Evolutionary conservation across 2,888 invertebrate species (phyloP), one percentile per base, ranked within the genome.

Genomic region (Tetranychus piercei): DNA sequence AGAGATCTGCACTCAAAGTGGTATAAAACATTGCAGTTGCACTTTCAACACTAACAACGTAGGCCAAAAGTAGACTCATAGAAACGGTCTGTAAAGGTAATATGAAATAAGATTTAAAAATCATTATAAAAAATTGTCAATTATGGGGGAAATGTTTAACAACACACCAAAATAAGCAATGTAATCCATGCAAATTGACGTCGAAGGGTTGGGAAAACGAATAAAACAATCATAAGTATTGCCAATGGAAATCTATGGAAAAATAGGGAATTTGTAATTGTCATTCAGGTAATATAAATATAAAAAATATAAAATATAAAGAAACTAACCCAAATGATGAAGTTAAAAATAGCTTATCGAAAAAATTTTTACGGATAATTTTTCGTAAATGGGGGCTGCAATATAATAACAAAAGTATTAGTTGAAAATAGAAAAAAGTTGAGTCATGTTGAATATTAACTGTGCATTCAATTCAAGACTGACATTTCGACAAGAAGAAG

Each of bases 301-400:
- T 7, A 67, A n/a, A 67, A 67, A 7, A 8, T 67, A 15, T 22
- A 9, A 9, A 18, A 11, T 11, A 7, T 69, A 15, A n/a, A 15
- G 22, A 69, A 11, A 69, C 11, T 20, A 18, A 69, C 69, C 69
- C 69, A 11, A 69, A 23, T 11, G 34, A 23, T 11, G 69, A 69
- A 15, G 69, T 69, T 1, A 69, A n/a, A n/a, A 69, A 69, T 15
- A 69, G 69, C n/a, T 69, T 69, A n/a, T 69, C 69, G 34, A 69
- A 69, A n/a, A 69, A 20, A 69, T 69, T 69, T 23, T 23, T 23
- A 23, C 69, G 69, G n/a, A 69, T 7, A 23, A 69, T 69, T n/a
- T 69, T 69, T 23, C 69, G 22, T 6, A 69, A 69, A 69, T 69
- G 69, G 3, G 69, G 69, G 9, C 69, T 69, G 55, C 1, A 15